These are phyloP conservation scores for Ladona fulva DNA, from an alignment of 1,140 invertebrate species.

Conservation along the genomic window DNA sequence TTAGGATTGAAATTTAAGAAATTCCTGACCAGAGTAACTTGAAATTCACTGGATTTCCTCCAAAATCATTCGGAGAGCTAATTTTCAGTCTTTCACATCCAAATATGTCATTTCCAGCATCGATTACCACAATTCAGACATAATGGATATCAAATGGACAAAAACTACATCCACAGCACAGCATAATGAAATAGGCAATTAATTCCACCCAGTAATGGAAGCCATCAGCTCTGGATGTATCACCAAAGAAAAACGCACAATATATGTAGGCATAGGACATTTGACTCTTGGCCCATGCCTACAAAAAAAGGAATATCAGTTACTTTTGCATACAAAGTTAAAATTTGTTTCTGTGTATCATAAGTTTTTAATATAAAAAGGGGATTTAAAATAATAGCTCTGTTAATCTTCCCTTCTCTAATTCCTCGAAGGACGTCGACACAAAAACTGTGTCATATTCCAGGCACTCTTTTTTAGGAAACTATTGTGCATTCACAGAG, in stretches of 20 bases:
- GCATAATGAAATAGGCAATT: background rate
- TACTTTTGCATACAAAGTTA: constrained; percentile 10
- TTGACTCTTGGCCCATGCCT: background rate
- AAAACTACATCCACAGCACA: background rate
- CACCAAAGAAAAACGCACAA: background rate
- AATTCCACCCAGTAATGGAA: background rate
- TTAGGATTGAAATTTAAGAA: background rate
- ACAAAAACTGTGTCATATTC: constrained; percentile 2
- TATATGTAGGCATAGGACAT: background rate
- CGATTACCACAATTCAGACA: background rate
- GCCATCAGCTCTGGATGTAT: background rate
- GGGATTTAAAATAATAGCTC: constrained; percentile 10
- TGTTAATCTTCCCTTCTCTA: constrained; percentile 1
- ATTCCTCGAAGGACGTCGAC: background rate
- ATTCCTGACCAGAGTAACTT: background rate
- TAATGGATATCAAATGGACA: background rate
- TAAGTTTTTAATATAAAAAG: background rate
- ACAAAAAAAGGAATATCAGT: background rate
- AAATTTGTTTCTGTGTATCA: constrained; percentile 1
- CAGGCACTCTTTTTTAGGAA: background rate
- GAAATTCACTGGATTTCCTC: background rate
- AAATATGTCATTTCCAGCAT: background rate
- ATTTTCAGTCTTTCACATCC: background rate
- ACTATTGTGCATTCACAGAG: constrained; percentile 9
- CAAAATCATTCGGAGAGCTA: too few relatives aligned